A percentile compares a stretch with the other conserved stretches of the same genome.
These are phyloP conservation scores for Eurois occulta DNA, from an alignment of 2,888 invertebrate genomes.

Conservation along the genomic window DNA sequence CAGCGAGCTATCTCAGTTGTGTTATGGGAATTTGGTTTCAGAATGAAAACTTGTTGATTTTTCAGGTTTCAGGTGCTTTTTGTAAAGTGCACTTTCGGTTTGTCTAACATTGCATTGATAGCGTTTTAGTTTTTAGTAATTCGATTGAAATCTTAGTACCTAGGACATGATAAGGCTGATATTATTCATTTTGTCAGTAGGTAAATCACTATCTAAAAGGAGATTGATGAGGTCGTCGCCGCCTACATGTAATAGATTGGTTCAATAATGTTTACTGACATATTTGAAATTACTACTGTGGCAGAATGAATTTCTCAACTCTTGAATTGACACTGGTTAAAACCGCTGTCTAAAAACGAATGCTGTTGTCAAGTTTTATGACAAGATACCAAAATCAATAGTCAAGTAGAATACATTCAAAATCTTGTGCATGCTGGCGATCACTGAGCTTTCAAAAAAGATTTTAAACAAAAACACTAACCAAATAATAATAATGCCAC, in stretches of 20 bases:
- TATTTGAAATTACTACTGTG: background rate
- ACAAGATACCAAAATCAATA: background rate
- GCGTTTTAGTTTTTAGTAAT: background rate
- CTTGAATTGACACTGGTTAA: background rate
- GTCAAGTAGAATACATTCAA: background rate
- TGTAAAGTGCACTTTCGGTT: background rate
- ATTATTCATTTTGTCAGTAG: background rate
- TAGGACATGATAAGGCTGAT: background rate
- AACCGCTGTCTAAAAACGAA: background rate
- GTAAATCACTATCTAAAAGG: background rate
- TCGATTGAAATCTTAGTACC: background rate
- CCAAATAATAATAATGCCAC: constrained; percentile 21
- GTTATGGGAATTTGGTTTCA: constrained; percentile 61
- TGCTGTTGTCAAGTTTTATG: background rate
- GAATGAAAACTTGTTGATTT: constrained; percentile 65
- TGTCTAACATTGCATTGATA: background rate
- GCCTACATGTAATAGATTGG: background rate
- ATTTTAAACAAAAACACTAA: constrained; percentile 2
- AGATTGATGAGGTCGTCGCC: background rate
- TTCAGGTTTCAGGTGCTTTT: constrained; percentile 33
- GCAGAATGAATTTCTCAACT: background rate
- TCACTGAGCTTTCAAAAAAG: background rate
- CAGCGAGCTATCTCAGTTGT: constrained; percentile 61
- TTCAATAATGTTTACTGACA: background rate
- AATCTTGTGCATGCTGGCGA: background rate